phyloP scores from a whole-genome alignment of 1,140 invertebrate species.

The Samia ricini region DNA sequence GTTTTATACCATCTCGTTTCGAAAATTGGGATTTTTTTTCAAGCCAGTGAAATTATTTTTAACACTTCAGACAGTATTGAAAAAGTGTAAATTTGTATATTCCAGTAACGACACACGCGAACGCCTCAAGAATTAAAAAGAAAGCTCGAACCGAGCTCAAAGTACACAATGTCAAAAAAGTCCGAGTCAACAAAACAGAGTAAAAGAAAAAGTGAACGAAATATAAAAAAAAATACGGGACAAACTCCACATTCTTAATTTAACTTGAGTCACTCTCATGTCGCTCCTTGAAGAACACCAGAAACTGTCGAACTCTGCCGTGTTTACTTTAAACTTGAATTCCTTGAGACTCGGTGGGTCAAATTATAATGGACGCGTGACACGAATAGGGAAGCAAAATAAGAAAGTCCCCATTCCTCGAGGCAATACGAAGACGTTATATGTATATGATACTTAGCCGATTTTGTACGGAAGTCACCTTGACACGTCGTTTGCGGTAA shows the following conservation, averaged over 20 bases:
- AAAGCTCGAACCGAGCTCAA: conserved; percentile 45
- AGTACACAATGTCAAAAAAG: conserved; percentile 73
- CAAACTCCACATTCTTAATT: conserved; percentile 75
- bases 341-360: conserved; percentile 23
- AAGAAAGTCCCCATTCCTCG: conserved; percentile 67
- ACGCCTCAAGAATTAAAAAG: conserved; percentile 67
- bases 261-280: conserved; percentile 75
- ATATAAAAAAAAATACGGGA: conserved; percentile 35
- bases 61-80: no score
- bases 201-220: conserved; percentile 55
- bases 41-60: background rate
- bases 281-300: conserved; percentile 54
- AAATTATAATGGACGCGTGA: conserved; percentile 48
- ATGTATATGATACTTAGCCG: conserved; percentile 58
- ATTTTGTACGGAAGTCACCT: conserved; percentile 57
- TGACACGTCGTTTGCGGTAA: conserved; percentile 67
- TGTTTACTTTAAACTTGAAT: background rate
- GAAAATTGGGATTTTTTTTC: background rate
- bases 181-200: conserved; percentile 72
- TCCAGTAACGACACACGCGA: conserved; percentile 39
- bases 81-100: background rate
- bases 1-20: no score
- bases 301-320: conserved; percentile 24
- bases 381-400: conserved; percentile 46
- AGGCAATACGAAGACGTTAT: conserved; percentile 54